Base-by-base conservation (phyloP, 1,140 invertebrate genomes). In the Teleopsis dalmanni region DNA sequence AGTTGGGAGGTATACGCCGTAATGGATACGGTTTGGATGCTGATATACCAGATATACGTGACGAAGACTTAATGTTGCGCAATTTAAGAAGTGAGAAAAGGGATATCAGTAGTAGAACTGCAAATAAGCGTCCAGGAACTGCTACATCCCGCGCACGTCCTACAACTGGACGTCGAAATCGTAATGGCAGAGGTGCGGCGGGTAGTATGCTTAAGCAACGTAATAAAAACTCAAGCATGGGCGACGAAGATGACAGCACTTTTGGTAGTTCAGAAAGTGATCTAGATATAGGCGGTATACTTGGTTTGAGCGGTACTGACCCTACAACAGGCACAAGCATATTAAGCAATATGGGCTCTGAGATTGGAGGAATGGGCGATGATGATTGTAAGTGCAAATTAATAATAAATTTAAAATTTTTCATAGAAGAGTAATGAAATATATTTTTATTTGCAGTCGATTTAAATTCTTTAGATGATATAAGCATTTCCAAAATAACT, bases 401-500 rank as follows among this genome's bases (percentile, higher is more conserved):
- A 10, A 3, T 3, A 43, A 35, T 13, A 1, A 18, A 3, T 16
- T 29, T 27, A 4, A 3, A n/a, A 33, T 21, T 26, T 14, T 41
- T 5, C 9, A 25, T 16, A 3, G 9, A n/a, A 22, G 38, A 41
- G 11, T 4, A 6, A 23, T 22, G 1, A 8, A 14, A 10, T 16
- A 46, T 2, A 48, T 16, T 48, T 31, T 37, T 2, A 16, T 23
- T 11, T 33, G 5, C 14, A 67, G 64, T 65, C 50, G 66, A 65
- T 48, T 53, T 69, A 11, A 65, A 65, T 36, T 67, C 66, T 9
- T 65, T 67, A 13, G 67, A 70, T 10, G 64, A 70, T 44, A 64
- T 70, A 3, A 65, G 65, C 54, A 63, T 70, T 47, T 63, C 62
- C 14, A 70, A 70, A 37, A 54, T 70, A 11, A 65, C 66, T 27